These are phyloP conservation scores for Condylostylus longicornis DNA, from an alignment of 1,140 invertebrate genomes.

Conservation along the genomic window DNA sequence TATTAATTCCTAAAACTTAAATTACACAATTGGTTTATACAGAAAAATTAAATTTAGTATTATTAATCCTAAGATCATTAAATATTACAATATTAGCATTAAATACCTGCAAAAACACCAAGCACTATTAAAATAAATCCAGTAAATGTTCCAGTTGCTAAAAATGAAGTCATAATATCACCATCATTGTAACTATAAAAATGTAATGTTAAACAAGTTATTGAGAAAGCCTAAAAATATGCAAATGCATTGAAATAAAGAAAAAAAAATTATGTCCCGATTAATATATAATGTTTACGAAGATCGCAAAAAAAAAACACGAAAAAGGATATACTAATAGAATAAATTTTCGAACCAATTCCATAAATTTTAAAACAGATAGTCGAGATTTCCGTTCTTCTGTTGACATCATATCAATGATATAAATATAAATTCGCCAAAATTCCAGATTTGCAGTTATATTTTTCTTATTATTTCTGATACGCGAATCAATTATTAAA, in stretches of 20 bases:
- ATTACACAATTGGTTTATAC: too few relatives aligned
- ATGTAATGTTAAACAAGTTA: constrained; percentile 25
- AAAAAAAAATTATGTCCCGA: background rate
- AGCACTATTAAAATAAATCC: constrained; percentile 26
- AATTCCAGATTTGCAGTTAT: too few relatives aligned
- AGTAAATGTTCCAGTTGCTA: constrained; percentile 28
- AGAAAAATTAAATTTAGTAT: too few relatives aligned
- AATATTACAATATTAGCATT: too few relatives aligned
- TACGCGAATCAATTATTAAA: too few relatives aligned
- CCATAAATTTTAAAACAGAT: constrained; percentile 27
- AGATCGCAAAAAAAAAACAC: background rate
- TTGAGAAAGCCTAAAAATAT: constrained; percentile 21
- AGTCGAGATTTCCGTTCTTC: constrained; percentile 24
- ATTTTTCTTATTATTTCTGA: too few relatives aligned
- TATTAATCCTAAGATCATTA: background rate
- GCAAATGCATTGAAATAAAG: constrained; percentile 2
- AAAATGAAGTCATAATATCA: constrained; percentile 27
- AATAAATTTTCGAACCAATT: constrained; percentile 12
- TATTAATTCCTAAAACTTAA: too few relatives aligned
- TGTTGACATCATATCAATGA: constrained; percentile 25
- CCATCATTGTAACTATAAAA: constrained; percentile 31
- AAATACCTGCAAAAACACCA: constrained; percentile 28
- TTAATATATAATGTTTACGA: background rate
- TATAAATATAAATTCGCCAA: too few relatives aligned
- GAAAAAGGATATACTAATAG: background rate